Base-by-base conservation (phyloP, 2,888 invertebrate genomes). In the Alloscopus bannaensis region DNA sequence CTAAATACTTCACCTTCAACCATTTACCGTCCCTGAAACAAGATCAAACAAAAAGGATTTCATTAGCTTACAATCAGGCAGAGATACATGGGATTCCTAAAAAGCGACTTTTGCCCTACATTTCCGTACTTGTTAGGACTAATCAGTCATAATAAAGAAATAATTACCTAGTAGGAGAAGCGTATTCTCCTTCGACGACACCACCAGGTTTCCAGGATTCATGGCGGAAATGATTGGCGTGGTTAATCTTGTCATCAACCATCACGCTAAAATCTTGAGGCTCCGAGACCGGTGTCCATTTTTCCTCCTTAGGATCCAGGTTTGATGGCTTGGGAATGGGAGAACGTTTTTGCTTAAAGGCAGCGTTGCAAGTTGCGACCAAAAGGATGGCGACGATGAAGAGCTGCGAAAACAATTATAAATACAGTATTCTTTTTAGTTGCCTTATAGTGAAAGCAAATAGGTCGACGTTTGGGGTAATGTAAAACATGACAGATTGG, bases 161-260 rank as follows among this genome's bases (percentile, higher is more conserved):
- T 45, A n/a, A 36, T 55, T 64, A 73, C 73, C 73, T 55, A 6
- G 73, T 24, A n/a, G 83, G 84, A 22, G 73, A 24, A 29, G 81
- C 77, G 36, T 79, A 84, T 29, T 75, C 65, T n/a, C 84, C 84
- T n/a, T 68, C 62, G 42, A 83, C 77, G 55, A 75, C 57, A 6
- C 83, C 82, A 64, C 83, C 76, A 1, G 81, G 73, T 20, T 71
- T 76, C 83, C 82, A 81, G 55, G 75, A 72, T 52, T 83, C 82
- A 4, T 82, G 76, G 20, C 84, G 73, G 50, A 81, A 50, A 52
- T 82, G 83, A 57, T 76, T 70, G 42, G 84, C 84, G 55, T 82
- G 81, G 55, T 81, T 66, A 60, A 84, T 84, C n/a, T 82, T 79
- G 45, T 84, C 84, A 29, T 71, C 72, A 1, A 84, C 80, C 47